Conservation (phyloP, 37 sponge, comb jelly and placozoan species). For the Axinella damicornis region DNA sequence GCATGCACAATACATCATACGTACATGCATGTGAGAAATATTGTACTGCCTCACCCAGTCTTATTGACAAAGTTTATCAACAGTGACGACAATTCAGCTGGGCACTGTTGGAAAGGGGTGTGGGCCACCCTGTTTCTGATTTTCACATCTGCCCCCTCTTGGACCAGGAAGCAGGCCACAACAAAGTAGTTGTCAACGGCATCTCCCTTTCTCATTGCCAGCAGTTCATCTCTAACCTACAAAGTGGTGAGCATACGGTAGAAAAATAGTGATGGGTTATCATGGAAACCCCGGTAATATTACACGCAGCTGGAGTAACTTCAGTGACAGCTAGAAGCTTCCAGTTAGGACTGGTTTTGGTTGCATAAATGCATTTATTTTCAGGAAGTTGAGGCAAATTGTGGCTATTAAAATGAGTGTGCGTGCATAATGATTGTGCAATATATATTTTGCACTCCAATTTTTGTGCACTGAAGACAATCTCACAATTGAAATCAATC, state of each 20-base stretch:
- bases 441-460: too few species aligned
- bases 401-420: too few species aligned
- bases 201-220: too few species aligned
- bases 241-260: background rate
- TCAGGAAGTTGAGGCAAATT: too few species aligned
- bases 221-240: background rate
- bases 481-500: too few species aligned
- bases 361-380: too few species aligned
- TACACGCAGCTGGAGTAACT: too few species aligned
- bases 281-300: too few species aligned
- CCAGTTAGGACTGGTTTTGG: too few species aligned
- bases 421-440: too few species aligned
- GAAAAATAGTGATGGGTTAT: background rate
- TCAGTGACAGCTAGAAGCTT: too few species aligned
- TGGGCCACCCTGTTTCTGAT: constrained; percentile 52
- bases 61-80: constrained; percentile 21
- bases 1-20: background rate
- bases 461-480: too few species aligned
- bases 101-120: constrained; percentile 53
- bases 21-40: background rate
- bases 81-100: constrained; percentile 9
- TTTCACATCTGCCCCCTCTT: constrained; percentile 66
- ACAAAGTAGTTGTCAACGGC: background rate
- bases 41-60: background rate
- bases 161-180: constrained; percentile 75